phyloP scores from a whole-genome alignment of 2,113 vertebrate species.

The Naja naja region DNA sequence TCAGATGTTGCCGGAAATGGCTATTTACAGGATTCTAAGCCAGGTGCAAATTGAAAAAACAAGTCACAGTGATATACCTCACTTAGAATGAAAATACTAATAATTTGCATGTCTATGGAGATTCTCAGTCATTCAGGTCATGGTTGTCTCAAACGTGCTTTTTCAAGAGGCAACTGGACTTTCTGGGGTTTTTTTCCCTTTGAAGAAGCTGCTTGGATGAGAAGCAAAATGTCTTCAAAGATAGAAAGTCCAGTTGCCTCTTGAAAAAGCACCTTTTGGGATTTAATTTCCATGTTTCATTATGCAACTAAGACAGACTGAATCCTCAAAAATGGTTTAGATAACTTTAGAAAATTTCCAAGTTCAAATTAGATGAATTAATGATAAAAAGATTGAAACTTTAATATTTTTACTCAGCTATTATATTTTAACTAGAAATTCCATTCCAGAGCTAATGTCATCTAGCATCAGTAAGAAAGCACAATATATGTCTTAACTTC shows the following conservation, averaged over 20 bases:
- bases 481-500: neutral
- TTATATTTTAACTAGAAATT: neutral
- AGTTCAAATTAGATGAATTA: neutral
- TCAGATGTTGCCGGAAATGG: neutral
- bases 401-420: neutral
- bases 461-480: neutral
- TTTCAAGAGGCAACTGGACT: too few relatives aligned
- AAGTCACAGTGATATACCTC: neutral
- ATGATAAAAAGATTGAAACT: neutral
- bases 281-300: neutral
- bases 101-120: too few relatives aligned
- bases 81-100: neutral
- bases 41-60: neutral
- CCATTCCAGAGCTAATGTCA: neutral
- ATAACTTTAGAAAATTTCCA: neutral
- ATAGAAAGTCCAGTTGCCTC: too few relatives aligned
- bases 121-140: too few relatives aligned
- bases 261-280: too few relatives aligned
- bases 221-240: too few relatives aligned
- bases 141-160: too few relatives aligned
- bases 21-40: neutral
- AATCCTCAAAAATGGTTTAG: neutral
- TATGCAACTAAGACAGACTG: neutral
- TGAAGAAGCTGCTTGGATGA: too few relatives aligned
- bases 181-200: too few relatives aligned